Percentiles rank a stretch among this genome's conserved stretches.
Conservation (phyloP, 2,797 vertebrate species). For the Tachyglossus aculeatus region DNA sequence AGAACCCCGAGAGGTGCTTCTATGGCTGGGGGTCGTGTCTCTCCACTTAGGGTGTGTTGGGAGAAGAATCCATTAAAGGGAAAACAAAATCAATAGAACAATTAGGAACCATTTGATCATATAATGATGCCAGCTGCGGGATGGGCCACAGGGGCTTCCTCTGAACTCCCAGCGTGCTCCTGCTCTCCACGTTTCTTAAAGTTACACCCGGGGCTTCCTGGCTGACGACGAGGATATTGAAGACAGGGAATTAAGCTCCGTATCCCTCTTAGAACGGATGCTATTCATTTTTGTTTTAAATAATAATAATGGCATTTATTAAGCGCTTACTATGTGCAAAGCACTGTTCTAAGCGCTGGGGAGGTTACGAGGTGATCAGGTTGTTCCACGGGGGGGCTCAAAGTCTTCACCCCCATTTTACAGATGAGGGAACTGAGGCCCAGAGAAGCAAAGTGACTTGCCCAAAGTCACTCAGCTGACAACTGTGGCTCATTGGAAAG, state of each 20-base stretch:
- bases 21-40: slow-evolving; percentile 27
- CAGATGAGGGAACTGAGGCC: no score
- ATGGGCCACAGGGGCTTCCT: slow-evolving; percentile 8
- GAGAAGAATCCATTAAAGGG: slow-evolving; percentile 55
- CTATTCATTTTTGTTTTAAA: not conserved
- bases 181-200: not conserved
- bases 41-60: slow-evolving; percentile 32
- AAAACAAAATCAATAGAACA: slow-evolving; percentile 62
- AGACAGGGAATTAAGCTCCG: no score
- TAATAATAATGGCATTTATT: no score
- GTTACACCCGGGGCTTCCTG: not conserved
- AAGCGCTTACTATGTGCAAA: no score
- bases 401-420: no score
- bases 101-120: slow-evolving; percentile 56
- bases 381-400: no score
- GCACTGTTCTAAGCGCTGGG: no score
- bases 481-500: no score
- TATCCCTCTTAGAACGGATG: no score
- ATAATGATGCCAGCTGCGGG: slow-evolving; percentile 33
- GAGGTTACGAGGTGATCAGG: no score
- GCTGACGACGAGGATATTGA: not conserved
- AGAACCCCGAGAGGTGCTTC: slow-evolving; percentile 13
- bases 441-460: no score
- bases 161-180: slow-evolving; percentile 13
- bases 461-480: no score